Evolutionary conservation across 2,113 vertebrate genomes (phyloP), one percentile per base, ranked within the genome.

Genomic region (Scytalopus superciliaris): DNA sequence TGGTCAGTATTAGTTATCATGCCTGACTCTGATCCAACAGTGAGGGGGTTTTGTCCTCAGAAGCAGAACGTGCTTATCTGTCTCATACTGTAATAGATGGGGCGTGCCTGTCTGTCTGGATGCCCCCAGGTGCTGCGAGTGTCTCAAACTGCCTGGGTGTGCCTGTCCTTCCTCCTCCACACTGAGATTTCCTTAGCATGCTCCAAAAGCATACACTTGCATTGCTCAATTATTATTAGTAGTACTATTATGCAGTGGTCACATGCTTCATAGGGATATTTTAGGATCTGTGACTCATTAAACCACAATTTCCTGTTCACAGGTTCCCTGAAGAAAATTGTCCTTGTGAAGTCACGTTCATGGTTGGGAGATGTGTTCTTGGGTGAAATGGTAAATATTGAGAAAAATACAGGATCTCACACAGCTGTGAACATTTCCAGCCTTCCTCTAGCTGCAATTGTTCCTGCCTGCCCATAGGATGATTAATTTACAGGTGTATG

Each of bases 241-340:
- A 70, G 66, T 49, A 56, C 49, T 77, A 64, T 80, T 59, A 59
- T 84, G 49, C 47, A 85, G 94, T 27, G 9, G 68, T 82, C 87
- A 88, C 56, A 74, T 91, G 89, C 69, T 86, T 93, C 15, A 1
- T 56, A 82, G 81, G 28, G 68, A 66, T 95, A 97, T 97, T 97
- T 97, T 92, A 82, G 67, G 91, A 84, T 87, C 77, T 95, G 62
- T 95, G 92, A 95, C 72, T 97, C 96, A 97, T 84, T 93, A 53
- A 92, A 63, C 49, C 24, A 12, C 95, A 72, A 59, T 77, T 86
- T 89, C n/a, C 73, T 90, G 35, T 63, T 91, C 83, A 50, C 31
- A 87, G 70, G 88, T 96, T 96, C 96, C 96, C 94, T 96, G 84
- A 92, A 89, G 55, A 91, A 90, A 96, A 87, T 86, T 47, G 24